Evolutionary conservation across 2,797 vertebrate genomes (phyloP).

Genomic region (Anas flavirostris): DNA sequence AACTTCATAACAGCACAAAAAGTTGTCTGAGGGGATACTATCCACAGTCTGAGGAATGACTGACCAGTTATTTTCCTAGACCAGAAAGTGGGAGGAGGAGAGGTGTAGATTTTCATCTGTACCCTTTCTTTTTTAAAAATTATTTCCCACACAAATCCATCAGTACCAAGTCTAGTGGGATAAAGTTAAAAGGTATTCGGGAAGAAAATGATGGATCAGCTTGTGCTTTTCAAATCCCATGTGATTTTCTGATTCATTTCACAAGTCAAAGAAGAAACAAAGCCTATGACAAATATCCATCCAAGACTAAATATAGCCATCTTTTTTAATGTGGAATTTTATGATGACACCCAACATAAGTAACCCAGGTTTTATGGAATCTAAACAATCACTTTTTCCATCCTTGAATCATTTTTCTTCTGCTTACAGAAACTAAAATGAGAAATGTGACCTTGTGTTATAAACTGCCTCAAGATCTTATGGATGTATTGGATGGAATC

Average conservation of each 20-base stretch:
- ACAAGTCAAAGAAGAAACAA: constrained; percentile 11
- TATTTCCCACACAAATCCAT: neutral
- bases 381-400: neutral
- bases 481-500: neutral
- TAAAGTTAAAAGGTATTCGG: neutral
- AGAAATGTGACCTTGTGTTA: constrained; percentile 22
- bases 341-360: constrained; percentile 1
- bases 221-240: neutral
- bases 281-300: neutral
- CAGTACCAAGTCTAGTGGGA: neutral
- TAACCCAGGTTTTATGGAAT: constrained; percentile 11
- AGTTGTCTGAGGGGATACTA: neutral
- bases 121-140: neutral
- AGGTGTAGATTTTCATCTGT: neutral
- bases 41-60: neutral
- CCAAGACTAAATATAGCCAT: neutral
- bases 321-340: constrained; percentile 18
- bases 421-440: constrained; percentile 36
- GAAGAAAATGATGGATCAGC: constrained; percentile 5
- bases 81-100: neutral
- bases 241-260: constrained; percentile 26
- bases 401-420: neutral
- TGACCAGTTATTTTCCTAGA: neutral
- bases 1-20: neutral
- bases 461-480: neutral